Evolutionary conservation across 2,797 vertebrate species (phyloP).

Genomic region (Anableps anableps): DNA sequence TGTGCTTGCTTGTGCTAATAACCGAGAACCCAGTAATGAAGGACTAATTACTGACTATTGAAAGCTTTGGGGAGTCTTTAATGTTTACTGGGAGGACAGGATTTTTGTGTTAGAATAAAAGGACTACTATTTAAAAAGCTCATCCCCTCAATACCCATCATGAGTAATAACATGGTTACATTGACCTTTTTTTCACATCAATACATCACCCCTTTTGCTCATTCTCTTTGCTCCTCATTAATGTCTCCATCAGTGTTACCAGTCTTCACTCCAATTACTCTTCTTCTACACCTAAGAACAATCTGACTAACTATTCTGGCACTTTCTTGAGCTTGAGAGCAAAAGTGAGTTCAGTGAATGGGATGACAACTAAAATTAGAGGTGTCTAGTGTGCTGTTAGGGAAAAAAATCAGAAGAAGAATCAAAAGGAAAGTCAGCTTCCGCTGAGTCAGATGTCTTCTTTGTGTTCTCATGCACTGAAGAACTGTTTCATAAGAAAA

Average conservation of each 20-base stretch:
- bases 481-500: neutral
- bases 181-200: conserved; percentile 12
- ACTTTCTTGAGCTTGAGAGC: conserved; percentile 37
- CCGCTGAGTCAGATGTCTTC: conserved; percentile 11
- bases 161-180: conserved; percentile 10
- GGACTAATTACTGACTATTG: conserved; percentile 34
- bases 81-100: conserved; percentile 22
- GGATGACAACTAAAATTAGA: conserved; percentile 3
- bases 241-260: neutral
- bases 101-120: conserved; percentile 15
- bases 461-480: conserved; percentile 3
- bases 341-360: conserved; percentile 8
- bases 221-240: neutral
- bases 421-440: conserved; percentile 4
- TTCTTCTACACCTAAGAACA: neutral
- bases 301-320: conserved; percentile 15
- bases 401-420: conserved; percentile 6
- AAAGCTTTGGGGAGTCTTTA: conserved; percentile 22
- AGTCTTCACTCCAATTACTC: conserved; percentile 22
- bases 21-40: conserved; percentile 25
- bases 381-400: neutral
- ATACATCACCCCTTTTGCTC: neutral
- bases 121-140: conserved; percentile 10
- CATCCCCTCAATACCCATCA: neutral
- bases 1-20: conserved; percentile 35